Percentiles rank a stretch among this genome's conserved stretches.
Conservation (phyloP, 30 jellyfish, hydroid and myxozoan species). For the Euphysa ruthae region DNA sequence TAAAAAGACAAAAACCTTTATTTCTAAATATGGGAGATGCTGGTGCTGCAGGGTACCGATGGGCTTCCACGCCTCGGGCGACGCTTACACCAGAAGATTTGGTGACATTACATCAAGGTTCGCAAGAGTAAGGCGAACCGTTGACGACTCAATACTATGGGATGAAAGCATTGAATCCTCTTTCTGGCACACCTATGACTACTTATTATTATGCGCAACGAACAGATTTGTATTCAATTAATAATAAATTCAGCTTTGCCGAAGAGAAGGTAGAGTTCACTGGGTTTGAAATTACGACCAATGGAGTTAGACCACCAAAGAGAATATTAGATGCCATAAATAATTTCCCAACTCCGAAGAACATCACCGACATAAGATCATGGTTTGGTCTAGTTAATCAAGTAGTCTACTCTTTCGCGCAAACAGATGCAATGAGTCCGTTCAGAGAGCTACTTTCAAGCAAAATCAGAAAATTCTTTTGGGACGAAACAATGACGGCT, state of each 20-base stretch:
- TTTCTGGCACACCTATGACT: too few species aligned
- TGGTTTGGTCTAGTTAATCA: conserved; percentile 22
- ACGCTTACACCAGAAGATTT: too few species aligned
- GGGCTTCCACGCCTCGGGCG: too few species aligned
- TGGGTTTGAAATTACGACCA: background rate
- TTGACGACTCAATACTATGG: too few species aligned
- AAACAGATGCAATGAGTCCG: background rate
- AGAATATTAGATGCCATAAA: background rate
- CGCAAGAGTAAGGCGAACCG: too few species aligned
- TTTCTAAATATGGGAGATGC: too few species aligned
- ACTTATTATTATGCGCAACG: too few species aligned
- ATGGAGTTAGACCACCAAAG: background rate
- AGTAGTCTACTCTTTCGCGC: background rate
- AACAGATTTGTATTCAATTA: too few species aligned
- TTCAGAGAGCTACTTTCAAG: background rate
- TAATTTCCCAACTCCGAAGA: background rate
- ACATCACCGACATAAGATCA: conserved; percentile 9
- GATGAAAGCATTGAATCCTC: too few species aligned
- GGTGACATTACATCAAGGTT: too few species aligned
- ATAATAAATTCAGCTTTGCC: background rate
- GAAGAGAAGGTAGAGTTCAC: background rate
- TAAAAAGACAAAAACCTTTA: too few species aligned
- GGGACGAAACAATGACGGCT: background rate
- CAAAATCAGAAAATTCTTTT: background rate
- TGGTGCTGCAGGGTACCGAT: too few species aligned